Base-by-base conservation (phyloP, 2,113 vertebrate genomes). In the Pterophyllum scalare region DNA sequence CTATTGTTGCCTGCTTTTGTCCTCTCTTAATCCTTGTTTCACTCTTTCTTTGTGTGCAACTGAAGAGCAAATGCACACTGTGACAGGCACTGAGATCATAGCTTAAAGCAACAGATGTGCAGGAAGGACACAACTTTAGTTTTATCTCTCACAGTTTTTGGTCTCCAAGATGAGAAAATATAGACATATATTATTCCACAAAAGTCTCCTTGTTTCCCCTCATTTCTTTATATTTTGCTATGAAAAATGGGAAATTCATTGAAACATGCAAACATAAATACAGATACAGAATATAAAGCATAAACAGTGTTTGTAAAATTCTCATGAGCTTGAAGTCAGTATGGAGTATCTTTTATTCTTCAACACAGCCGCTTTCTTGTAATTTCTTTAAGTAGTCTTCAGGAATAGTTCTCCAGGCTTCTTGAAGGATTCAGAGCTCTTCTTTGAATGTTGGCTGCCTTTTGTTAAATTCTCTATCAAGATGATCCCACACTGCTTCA, bases 11-110 rank as follows among this genome's bases (percentile, higher is more conserved):
- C 64, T 43, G 67, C 26, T 33, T 70, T 52, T 20, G 58, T 38
- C 24, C 33, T 72, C 26, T 59, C n/a, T 52, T 64, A 67, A 82
- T 82, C 70, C n/a, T 19, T 35, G 22, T 72, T 75, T 64, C 12
- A 43, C n/a, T 64, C 15, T 59, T 60, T 83, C 56, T 75, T 17
- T 64, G 20, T 70, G 24, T 81, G 49, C 17, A 40, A 60, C 60
- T 35, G 19, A 79, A 49, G 1, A 75, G 61, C 17, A 72, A 64
- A 81, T 62, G 26, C 9, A 76, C 70, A 52, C 38, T 24, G 77
- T 58, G 58, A 46, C 52, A 38, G 13, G 14, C 58, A 54, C 17
- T 19, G 59, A 75, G 65, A 72, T 81, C 20, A 75, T 28, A 38
- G 58, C 49, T 74, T 56, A 78, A 58, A 31, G 35, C 75, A 26